Base-by-base conservation (phyloP, 2,113 vertebrate genomes). In the Pavo muticus region DNA sequence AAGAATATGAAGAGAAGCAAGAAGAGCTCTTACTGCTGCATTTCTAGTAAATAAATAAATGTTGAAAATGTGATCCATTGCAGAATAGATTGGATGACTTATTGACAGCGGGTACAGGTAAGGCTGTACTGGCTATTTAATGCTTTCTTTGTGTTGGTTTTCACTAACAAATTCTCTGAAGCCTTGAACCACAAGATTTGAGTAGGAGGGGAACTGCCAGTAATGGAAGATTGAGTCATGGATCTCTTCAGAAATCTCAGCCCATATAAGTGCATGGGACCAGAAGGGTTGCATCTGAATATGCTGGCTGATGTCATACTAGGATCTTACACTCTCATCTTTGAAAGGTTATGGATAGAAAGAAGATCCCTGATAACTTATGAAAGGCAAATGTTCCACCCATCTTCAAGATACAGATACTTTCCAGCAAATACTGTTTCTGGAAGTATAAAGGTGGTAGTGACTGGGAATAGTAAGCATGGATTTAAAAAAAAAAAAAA, bases 191-290 rank as follows among this genome's bases (percentile, higher is more conserved):
- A 50, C 35, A 17, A 50, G 47, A 39, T 50, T 20, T 13, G 35
- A 39, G 68, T 35, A 70, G 68, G 47, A 70, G n/a, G 37, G 24
- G 35, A 50, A 37, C 32, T 48, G 23, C 35, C 47, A 72, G 47
- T 50, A 75, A 40, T 37, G 17, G 57, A 84, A 67, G 37, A 24
- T 2, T 78, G 65, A 92, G 67, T 73, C 68, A 70, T 1, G 1
- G 30, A 32, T 67, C n/a, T 80, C 79, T 83, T 91, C 68, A 83
- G 82, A 91, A 90, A 88, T 80, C 20, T 42, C 63, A 70, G 19
- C 16, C 21, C 9, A 4, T 67, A 3, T 10, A 61, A 69, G 23
- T 35, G 7, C 1, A 6, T 24, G 35, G 35, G 47, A 78, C 35
- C 12, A 61, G 48, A 69, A 90, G 40, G 25, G n/a, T 76, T 57